Percentiles rank a stretch among this genome's conserved stretches.
phyloP scores from a whole-genome alignment of 1,140 invertebrate species.

The Bombyx mori region ASM3026992v2 NC_085114.1:8537501-8538000 shows the following conservation, averaged over 20 bases:
- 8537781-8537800: constrained; percentile 58
- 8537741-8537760: constrained; percentile 46
- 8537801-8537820: constrained; percentile 58
- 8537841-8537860: constrained; percentile 51
- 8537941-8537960: constrained; percentile 68
- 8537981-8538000: constrained; percentile 55
- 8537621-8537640: no score
- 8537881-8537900: constrained; percentile 60
- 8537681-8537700: no score
- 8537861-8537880: constrained; percentile 70
- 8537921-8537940: constrained; percentile 58
- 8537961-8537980: constrained; percentile 59
- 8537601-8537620: no score
- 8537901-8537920: constrained; percentile 52
- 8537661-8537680: no score
- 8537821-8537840: constrained; percentile 52
- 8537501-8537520: no score
- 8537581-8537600: no score
- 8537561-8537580: no score
- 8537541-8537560: no score
- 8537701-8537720: background rate
- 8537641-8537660: no score
- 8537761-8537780: constrained; percentile 52
- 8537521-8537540: no score
- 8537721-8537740: background rate